A percentile compares a stretch with the other conserved stretches of the same genome.
Evolutionary conservation across 2,797 vertebrate genomes (phyloP).

Genomic region (Smutsia temminckii): DNA sequence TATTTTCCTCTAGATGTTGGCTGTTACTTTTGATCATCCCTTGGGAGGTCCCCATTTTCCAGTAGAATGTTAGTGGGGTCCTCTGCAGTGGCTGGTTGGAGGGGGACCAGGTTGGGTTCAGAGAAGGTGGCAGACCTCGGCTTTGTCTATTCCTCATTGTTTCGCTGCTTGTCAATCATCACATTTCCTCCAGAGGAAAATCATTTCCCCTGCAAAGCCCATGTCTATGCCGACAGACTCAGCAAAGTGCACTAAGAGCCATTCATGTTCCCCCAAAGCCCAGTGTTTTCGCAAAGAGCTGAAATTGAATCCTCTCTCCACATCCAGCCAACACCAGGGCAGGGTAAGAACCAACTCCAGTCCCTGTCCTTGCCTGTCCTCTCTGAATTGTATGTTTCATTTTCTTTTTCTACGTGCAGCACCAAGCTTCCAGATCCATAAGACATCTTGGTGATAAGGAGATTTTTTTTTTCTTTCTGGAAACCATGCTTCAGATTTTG

Average conservation of each 20-base stretch:
- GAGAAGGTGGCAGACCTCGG: not conserved
- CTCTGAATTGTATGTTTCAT: slow-evolving; percentile 50
- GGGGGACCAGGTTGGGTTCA: not conserved
- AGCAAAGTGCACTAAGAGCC: slow-evolving; percentile 77
- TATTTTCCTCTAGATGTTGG: not conserved
- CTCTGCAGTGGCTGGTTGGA: slow-evolving; percentile 9
- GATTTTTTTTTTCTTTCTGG: slow-evolving; percentile 67
- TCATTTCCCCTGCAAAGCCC: slow-evolving; percentile 57
- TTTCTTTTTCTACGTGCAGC: slow-evolving; percentile 57
- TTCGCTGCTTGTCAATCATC: slow-evolving; percentile 56
- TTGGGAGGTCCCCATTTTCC: not conserved
- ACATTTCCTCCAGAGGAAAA: slow-evolving; percentile 57
- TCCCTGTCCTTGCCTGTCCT: slow-evolving; percentile 63
- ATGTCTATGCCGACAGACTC: slow-evolving; percentile 51
- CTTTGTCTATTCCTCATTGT: slow-evolving; percentile 50
- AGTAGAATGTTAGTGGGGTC: not conserved
- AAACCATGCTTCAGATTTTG: slow-evolving; percentile 72
- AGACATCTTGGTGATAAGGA: not conserved
- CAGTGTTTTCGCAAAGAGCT: slow-evolving; percentile 66
- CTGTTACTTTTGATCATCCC: not conserved
- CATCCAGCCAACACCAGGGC: slow-evolving; percentile 59
- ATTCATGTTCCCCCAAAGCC: slow-evolving; percentile 30
- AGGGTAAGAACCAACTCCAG: slow-evolving; percentile 57
- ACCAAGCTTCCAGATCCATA: slow-evolving; percentile 68
- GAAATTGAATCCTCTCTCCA: slow-evolving; percentile 57